Percentiles rank a stretch among this genome's conserved stretches.
phyloP scores from a whole-genome alignment of 2,888 invertebrate species.

The Blastobasis adustella region DNA sequence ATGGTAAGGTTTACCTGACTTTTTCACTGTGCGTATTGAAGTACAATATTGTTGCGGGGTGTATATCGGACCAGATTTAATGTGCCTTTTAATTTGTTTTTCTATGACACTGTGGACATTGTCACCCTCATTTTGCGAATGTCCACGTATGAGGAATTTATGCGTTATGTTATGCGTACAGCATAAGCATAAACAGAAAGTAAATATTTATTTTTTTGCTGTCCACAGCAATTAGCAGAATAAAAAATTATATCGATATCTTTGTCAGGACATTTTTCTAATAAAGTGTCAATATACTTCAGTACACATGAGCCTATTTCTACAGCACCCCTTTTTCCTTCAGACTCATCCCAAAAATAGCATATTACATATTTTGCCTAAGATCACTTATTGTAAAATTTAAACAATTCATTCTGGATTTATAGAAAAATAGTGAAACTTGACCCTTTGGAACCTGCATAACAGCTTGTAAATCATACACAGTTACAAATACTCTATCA shows the following conservation, averaged over 20 bases:
- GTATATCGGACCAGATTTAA: slow-evolving; percentile 15
- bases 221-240: slow-evolving; percentile 13
- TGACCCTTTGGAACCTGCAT: slow-evolving; percentile 16
- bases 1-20: too few relatives aligned
- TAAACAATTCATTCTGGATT: slow-evolving; percentile 12
- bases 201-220: slow-evolving; percentile 18
- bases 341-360: slow-evolving; percentile 17
- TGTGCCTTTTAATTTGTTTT: slow-evolving; percentile 11
- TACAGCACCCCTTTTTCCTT: slow-evolving; percentile 15
- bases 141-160: slow-evolving; percentile 17
- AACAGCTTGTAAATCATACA: slow-evolving; percentile 21
- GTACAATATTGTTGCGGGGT: slow-evolving; percentile 12
- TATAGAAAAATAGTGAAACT: slow-evolving; percentile 16
- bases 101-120: slow-evolving; percentile 16
- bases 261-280: not conserved
- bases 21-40: too few relatives aligned
- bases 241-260: slow-evolving; percentile 12
- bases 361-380: slow-evolving; percentile 11
- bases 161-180: slow-evolving; percentile 16
- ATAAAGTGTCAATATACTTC: slow-evolving; percentile 8
- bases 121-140: slow-evolving; percentile 18
- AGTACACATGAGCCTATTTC: slow-evolving; percentile 17
- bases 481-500: slow-evolving; percentile 5
- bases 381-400: slow-evolving; percentile 14
- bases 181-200: slow-evolving; percentile 15